Conservation (phyloP, 1,140 invertebrate species). For the Idris sp. region DNA sequence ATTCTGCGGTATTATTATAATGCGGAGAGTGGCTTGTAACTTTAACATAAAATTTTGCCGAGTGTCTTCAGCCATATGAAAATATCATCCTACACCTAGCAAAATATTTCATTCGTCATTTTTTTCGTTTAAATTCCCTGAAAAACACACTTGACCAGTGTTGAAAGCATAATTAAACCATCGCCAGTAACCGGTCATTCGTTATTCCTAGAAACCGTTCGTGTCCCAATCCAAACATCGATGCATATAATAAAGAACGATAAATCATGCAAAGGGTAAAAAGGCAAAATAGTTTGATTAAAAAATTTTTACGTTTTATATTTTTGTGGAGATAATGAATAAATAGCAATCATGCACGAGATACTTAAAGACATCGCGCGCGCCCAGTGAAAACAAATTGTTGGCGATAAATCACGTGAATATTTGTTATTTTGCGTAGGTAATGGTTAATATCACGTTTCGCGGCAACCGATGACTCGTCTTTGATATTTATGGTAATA, state of each 20-base stretch:
- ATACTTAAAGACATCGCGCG: conserved; percentile 24
- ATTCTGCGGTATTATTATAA: too few relatives aligned
- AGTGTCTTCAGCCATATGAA: too few relatives aligned
- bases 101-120: conserved; percentile 2
- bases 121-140: neutral
- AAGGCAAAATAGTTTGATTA: conserved; percentile 4
- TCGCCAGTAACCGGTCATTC: conserved; percentile 8
- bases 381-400: conserved; percentile 19
- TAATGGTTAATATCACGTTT: conserved; percentile 58
- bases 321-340: conserved; percentile 29
- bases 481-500: conserved; percentile 45
- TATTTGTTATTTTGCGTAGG: conserved; percentile 48
- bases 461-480: conserved; percentile 40
- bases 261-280: conserved; percentile 6
- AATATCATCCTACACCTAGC: neutral
- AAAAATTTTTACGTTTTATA: conserved; percentile 1
- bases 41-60: too few relatives aligned
- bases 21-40: too few relatives aligned
- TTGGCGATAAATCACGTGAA: conserved; percentile 27
- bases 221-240: conserved; percentile 9
- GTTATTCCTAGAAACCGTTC: conserved; percentile 5
- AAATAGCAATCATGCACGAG: conserved; percentile 30
- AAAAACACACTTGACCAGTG: conserved; percentile 1
- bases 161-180: conserved; percentile 21
- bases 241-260: conserved; percentile 10